Conservation (phyloP, 2,888 invertebrate genomes). For the Lutraria lutraria region DNA sequence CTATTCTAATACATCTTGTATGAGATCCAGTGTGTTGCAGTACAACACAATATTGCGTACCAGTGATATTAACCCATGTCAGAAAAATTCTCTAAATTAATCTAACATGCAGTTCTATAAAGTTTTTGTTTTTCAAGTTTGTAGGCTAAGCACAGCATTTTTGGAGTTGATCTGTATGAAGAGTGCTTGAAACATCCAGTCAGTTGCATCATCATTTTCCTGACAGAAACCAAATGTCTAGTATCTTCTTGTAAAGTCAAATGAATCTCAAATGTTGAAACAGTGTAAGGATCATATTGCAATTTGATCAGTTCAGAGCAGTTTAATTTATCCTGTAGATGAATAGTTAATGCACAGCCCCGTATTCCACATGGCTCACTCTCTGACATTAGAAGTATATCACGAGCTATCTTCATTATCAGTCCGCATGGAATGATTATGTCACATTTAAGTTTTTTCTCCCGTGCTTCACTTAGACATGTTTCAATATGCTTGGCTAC, state of each 20-base stretch:
- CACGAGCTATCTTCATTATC: conserved; percentile 92
- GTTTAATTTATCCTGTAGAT: conserved; percentile 89
- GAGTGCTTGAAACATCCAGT: conserved; percentile 77
- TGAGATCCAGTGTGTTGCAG: background rate
- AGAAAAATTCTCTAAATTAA: background rate
- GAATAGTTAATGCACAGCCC: conserved; percentile 94
- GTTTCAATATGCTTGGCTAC: conserved; percentile 92
- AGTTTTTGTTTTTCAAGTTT: conserved; percentile 96
- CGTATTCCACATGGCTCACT: conserved; percentile 95
- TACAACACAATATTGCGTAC: background rate
- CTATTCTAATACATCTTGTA: background rate
- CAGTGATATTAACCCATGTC: background rate
- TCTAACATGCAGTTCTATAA: conserved; percentile 89
- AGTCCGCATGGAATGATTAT: conserved; percentile 94
- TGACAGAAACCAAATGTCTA: conserved; percentile 94
- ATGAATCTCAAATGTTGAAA: conserved; percentile 96
- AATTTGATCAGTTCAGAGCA: conserved; percentile 92
- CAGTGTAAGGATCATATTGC: conserved; percentile 94
- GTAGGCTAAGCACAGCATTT: conserved; percentile 95
- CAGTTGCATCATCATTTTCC: conserved; percentile 91
- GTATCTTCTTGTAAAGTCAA: conserved; percentile 95
- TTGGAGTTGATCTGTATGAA: conserved; percentile 73
- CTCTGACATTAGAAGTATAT: conserved; percentile 94
- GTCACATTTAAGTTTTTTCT: conserved; percentile 93
- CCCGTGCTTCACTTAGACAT: conserved; percentile 93